A percentile compares a stretch with the other conserved stretches of the same genome.
Conservation (phyloP, 1,140 invertebrate genomes). For the Euura saliciscinereae region DNA sequence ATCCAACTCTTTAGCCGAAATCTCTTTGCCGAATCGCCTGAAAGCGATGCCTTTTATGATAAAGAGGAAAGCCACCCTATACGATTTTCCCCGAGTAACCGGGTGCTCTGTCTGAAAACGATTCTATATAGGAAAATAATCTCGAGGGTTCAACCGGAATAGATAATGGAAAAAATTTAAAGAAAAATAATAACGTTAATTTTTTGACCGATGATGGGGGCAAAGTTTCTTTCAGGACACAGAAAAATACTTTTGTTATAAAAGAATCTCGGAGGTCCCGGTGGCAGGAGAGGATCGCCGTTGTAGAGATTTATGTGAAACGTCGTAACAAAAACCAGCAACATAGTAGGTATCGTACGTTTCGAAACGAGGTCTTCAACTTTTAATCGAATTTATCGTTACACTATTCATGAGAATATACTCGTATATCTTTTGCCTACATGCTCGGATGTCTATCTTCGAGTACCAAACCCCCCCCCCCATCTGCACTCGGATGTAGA, state of each 20-base stretch:
- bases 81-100: too few relatives aligned
- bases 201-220: too few relatives aligned
- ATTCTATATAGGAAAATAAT: too few relatives aligned
- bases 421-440: neutral
- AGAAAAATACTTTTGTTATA: neutral
- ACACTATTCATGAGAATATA: constrained; percentile 56
- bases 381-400: constrained; percentile 61
- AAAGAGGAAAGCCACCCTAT: neutral
- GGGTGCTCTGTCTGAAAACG: too few relatives aligned
- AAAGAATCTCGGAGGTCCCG: neutral
- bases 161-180: too few relatives aligned
- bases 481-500: neutral
- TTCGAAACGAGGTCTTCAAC: constrained; percentile 32
- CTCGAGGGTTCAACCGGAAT: too few relatives aligned
- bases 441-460: neutral
- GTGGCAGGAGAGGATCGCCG: neutral
- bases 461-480: neutral
- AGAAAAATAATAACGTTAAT: too few relatives aligned
- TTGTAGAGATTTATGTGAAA: neutral
- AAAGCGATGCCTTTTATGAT: neutral
- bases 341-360: neutral
- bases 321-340: neutral
- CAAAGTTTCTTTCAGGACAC: too few relatives aligned
- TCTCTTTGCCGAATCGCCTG: neutral
- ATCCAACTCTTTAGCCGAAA: neutral